Base-by-base conservation (phyloP, 2,888 invertebrate species). In the Artemia sp. region DNA sequence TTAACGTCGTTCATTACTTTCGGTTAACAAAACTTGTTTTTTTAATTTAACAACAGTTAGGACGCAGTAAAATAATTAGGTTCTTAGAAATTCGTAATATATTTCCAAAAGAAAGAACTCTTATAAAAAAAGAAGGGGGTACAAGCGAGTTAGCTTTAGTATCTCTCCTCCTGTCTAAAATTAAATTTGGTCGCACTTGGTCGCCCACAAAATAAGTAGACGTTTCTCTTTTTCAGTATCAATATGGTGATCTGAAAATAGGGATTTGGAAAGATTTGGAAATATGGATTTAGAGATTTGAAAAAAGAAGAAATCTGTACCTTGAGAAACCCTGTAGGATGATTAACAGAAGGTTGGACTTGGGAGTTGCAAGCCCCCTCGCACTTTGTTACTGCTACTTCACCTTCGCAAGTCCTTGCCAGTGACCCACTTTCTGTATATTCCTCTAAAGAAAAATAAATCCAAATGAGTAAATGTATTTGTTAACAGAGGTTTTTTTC, bases 341-440 rank as follows among this genome's bases (percentile, higher is more conserved):
- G 88, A 71, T 88, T 86, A 52, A 92, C 90, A 68, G 91, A 92
- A 2, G 93, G 92, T 76, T 92, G 90, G 68, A 93, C 91, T 80
- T 91, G 91, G 73, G 93, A 94, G 74, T 84, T 87, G 77, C 94
- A 94, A 73, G 88, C 85, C 50, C 94, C 94, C 78, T 94, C 94
- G 77, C 94, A 94, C 81, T 93, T 94, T 77, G 90, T 92, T 0
- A 94, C 91, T 12, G 85, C 86, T 66, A 94, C 85, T 79, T 91
- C 92, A 0, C 90, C 92, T 77, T 88, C 91, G 77, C 94, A 94
- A 12, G 90, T 90, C 76, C 92, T 82, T 75, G 86, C 83, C 75
- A 92, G 81, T 74, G 88, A 82, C n/a, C 92, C 92, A 75, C 87
- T 80, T 73, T 91, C 90, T 75, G 90, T 89, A 76, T 88, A 92